Evolutionary conservation across 2,888 invertebrate genomes (phyloP), one percentile per base, ranked within the genome.

Genomic region (Blastobasis adustella): DNA sequence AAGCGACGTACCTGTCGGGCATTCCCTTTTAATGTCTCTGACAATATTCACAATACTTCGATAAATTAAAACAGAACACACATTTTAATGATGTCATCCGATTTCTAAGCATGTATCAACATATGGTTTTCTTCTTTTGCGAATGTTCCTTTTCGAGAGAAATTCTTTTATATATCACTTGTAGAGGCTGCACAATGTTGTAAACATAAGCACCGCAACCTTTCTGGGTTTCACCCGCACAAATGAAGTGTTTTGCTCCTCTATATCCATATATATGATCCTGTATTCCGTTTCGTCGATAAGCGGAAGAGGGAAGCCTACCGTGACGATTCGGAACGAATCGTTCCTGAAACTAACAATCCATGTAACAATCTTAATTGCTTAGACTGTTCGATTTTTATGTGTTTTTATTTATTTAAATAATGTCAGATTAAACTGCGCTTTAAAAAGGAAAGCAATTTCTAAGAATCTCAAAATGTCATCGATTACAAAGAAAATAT

Each of bases 341-440:
- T 66, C 66, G 85, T 84, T 88, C 87, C 87, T 87, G 82, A 78
- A 88, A 84, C 79, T 76, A 86, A 85, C 73, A 76, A 78, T 71
- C 66, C 67, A 45, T 46, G 9, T 46, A 46, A 40, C 23, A 23
- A 23, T 23, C 23, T 23, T 23, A 23, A 23, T 23, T 23, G 23
- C 23, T 23, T 23, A 23, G 23, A 23, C 23, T 23, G 23, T 23
- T 23, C 23, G 3, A 23, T 23, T 23, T 23, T 23, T 23, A 23
- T 23, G 23, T 23, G 1, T 23, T 2, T 23, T 23, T 23, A 23
- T 23, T 23, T 23, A 23, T 23, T 23, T 23, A 23, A 23, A 23
- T 23, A 23, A 23, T 23, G 23, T 23, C 23, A 23, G 23, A 23
- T 23, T 2, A 2, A 23, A 23, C 23, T 23, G 23, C 23, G 23